phyloP scores from a whole-genome alignment of 2,797 vertebrate genomes.

The Hybognathus amarus region DNA sequence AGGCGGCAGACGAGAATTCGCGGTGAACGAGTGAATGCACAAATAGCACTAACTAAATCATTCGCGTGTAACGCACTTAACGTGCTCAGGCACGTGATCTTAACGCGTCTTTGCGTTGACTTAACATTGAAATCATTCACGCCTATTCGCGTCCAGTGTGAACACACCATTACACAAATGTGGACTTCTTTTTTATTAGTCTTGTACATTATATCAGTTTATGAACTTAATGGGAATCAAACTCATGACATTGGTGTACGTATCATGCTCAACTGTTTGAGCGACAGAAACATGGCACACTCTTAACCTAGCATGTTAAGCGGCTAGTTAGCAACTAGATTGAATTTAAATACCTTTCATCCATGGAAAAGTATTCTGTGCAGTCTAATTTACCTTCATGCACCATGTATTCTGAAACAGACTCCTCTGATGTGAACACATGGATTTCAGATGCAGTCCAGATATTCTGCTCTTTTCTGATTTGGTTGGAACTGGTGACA shows the following conservation, averaged over 20 bases:
- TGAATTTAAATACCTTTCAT: neutral
- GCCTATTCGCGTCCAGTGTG: too few species aligned
- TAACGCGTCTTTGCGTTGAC: too few species aligned
- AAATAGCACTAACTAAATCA: too few species aligned
- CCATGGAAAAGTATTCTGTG: neutral
- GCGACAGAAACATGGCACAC: neutral
- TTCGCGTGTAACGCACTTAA: too few species aligned
- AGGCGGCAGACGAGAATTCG: too few species aligned
- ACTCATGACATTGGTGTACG: too few species aligned
- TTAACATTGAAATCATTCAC: too few species aligned
- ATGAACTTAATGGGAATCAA: too few species aligned
- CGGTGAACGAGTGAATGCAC: too few species aligned
- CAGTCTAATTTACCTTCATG: neutral
- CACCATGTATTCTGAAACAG: neutral
- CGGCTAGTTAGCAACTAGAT: neutral
- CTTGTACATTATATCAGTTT: neutral
- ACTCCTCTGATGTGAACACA: neutral
- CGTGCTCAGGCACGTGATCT: too few species aligned
- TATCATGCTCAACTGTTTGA: neutral
- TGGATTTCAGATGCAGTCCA: neutral
- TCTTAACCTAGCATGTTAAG: neutral
- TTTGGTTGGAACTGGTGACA: conserved; percentile 2
- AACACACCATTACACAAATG: too few species aligned
- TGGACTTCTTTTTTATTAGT: neutral
- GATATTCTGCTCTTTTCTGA: conserved; percentile 6